These are phyloP conservation scores for Peromyscus maniculatus DNA, from an alignment of 2,113 vertebrate genomes.

Conservation along the genomic window DNA sequence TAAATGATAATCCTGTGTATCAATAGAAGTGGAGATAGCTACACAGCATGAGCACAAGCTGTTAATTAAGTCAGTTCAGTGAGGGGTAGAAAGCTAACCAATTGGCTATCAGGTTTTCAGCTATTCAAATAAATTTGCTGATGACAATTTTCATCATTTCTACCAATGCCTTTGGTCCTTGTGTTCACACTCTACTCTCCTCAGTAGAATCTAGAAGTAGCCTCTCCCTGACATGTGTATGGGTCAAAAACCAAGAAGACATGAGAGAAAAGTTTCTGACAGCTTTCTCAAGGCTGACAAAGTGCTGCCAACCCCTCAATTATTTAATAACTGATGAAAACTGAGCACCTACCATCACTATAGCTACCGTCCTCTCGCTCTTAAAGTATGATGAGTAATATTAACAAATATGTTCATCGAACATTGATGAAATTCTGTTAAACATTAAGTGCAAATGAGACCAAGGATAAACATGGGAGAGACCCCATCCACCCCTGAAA, in stretches of 20 bases:
- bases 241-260: neutral
- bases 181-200: neutral
- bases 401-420: neutral
- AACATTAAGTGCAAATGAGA: neutral
- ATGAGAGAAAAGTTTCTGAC: neutral
- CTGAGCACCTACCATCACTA: neutral
- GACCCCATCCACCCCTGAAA: neutral
- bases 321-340: neutral
- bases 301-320: neutral
- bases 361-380: neutral
- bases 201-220: neutral
- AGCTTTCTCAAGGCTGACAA: neutral
- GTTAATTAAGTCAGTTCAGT: slow-evolving; percentile 59
- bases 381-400: neutral
- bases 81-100: slow-evolving; percentile 41
- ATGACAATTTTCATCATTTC: slow-evolving; percentile 45
- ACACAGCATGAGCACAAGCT: slow-evolving; percentile 28
- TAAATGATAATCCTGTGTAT: slow-evolving; percentile 25
- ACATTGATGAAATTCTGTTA: neutral
- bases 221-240: neutral
- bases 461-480: neutral
- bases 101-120: neutral
- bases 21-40: neutral
- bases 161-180: neutral
- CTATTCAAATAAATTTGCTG: slow-evolving; percentile 58